Evolutionary conservation across 1,140 invertebrate species (phyloP), one percentile per base, ranked within the genome.

Genomic region (Rhagoletis pomonella): DNA sequence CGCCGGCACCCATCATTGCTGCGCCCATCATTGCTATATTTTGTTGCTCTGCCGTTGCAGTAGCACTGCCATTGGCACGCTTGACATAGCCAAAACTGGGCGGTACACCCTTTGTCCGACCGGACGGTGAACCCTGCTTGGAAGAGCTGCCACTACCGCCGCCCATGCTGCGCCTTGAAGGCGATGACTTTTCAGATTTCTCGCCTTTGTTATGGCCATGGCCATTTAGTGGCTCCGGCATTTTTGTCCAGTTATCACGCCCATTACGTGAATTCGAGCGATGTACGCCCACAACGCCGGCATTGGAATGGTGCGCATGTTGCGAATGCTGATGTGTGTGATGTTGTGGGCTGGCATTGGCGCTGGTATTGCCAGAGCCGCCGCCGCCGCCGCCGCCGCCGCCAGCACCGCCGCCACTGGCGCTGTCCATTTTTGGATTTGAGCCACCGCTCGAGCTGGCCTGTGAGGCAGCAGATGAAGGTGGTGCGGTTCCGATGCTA

Each of bases 81-180:
- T 97, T 97, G n/a, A 97, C 96, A 90, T 97, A 97, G 50, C 96
- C 96, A 90, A 97, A 97, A 92, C 95, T 97, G 88, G 96, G 96
- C 7, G 96, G 96, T 1, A 96, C 96, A 47, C 96, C 96, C 88
- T 95, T 94, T 4, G 95, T 95, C 89, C 96, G 95, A 85, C 94
- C 94, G 62, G 94, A 94, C 65, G 89, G 90, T 29, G 93, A 92
- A 81, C 93, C 92, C 88, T 91, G 91, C 81, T 92, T 92, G n/a
- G 94, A 93, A 73, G 94, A 94, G 42, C 92, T 93, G 90, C 91
- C 88, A 90, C 91, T 87, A 88, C 90, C 87, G 90, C 91, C 88
- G 88, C 90, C 88, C 89, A 92, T 87, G 86, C 89, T 92, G 60
- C 92, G 90, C 17, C 91, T 90, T 42, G 91, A 92, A n/a, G 91